Evolutionary conservation across 2,113 vertebrate species (phyloP).

Genomic region (Aphelocoma coerulescens): DNA sequence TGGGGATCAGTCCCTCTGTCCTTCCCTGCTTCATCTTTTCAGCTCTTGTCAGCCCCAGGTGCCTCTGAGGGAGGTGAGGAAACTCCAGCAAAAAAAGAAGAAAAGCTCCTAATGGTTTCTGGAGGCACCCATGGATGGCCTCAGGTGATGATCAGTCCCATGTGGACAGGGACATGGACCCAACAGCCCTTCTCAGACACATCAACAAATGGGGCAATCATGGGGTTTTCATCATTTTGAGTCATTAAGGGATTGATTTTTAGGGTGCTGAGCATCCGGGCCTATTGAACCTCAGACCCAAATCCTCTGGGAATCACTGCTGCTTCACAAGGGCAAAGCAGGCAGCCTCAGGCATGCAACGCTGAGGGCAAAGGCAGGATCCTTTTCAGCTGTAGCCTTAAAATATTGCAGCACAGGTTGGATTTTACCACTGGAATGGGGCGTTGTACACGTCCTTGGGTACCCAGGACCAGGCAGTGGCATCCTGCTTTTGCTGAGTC

Average conservation of each 20-base stretch:
- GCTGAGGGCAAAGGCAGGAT: not conserved
- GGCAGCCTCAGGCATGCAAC: not conserved
- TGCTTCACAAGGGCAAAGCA: not conserved
- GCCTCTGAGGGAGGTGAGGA: not conserved
- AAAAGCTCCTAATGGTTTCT: not conserved
- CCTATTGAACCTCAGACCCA: not conserved
- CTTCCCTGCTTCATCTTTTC: not conserved
- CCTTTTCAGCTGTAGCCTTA: not conserved
- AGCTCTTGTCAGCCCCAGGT: not conserved
- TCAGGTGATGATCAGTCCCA: not conserved
- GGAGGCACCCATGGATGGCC: not conserved
- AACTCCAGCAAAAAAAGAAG: not conserved
- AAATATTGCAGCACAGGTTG: not conserved
- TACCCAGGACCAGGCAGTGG: accelerated
- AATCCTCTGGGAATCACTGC: not conserved
- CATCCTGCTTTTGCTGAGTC: not conserved
- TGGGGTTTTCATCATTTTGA: not conserved
- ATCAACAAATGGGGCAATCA: not conserved
- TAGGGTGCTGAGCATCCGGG: not conserved
- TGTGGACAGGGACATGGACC: not conserved
- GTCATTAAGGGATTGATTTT: not conserved
- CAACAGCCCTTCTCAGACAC: not conserved
- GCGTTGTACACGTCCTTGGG: not conserved
- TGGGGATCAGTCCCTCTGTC: not conserved
- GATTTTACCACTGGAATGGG: not conserved